Evolutionary conservation across 2,888 invertebrate species (phyloP).

Genomic region (Horisme vitalbata): DNA sequence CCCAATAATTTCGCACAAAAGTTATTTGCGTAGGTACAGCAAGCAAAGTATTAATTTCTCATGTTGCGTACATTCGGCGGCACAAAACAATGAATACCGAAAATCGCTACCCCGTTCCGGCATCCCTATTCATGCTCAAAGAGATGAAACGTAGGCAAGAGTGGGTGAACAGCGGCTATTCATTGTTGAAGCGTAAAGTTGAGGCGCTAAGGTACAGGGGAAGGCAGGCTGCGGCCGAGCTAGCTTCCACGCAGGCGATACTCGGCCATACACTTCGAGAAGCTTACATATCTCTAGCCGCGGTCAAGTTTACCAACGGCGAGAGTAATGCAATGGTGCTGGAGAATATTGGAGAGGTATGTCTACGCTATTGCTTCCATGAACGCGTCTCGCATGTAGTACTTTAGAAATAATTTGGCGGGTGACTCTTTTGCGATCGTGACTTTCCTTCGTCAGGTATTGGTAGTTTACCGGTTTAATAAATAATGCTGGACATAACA

Average conservation of each 20-base stretch:
- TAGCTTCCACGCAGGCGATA: conserved; percentile 61
- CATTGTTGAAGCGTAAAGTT: conserved; percentile 64
- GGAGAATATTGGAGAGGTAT: conserved; percentile 74
- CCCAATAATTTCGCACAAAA: too few species aligned
- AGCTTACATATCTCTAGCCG: conserved; percentile 73
- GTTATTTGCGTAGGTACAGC: too few species aligned
- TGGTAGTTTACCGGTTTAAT: too few species aligned
- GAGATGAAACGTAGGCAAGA: conserved; percentile 72
- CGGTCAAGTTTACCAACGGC: conserved; percentile 74
- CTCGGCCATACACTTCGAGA: conserved; percentile 65
- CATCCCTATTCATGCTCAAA: conserved; percentile 71
- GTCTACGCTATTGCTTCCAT: too few species aligned
- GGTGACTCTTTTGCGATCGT: too few species aligned
- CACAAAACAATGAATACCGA: conserved; percentile 58
- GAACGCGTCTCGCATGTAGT: too few species aligned
- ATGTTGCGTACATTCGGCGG: too few species aligned
- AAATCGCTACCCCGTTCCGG: conserved; percentile 70
- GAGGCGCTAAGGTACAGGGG: conserved; percentile 66
- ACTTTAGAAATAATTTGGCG: too few species aligned
- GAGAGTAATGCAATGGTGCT: conserved; percentile 74
- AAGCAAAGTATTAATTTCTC: too few species aligned
- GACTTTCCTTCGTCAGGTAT: too few species aligned
- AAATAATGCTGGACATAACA: too few species aligned
- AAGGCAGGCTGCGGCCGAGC: conserved; percentile 60
- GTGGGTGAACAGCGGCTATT: conserved; percentile 65